A percentile compares a stretch with the other conserved stretches of the same genome.
Evolutionary conservation across 2,113 vertebrate species (phyloP).

Genomic region (Alectura lathami): DNA sequence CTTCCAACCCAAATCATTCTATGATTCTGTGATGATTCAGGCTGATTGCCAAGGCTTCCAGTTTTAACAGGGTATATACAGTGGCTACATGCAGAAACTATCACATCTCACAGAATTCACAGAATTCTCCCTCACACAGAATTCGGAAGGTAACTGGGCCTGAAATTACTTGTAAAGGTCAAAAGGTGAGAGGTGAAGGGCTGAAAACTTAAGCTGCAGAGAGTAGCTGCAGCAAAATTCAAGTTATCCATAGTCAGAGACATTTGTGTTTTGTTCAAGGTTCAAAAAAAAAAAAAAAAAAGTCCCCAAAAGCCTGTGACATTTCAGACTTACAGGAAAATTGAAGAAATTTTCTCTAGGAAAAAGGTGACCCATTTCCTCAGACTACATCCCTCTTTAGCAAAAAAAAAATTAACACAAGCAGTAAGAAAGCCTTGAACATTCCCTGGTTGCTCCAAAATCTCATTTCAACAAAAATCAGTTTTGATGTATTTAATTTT

Average conservation of each 20-base stretch:
- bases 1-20: too few relatives aligned
- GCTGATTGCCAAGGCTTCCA: background rate
- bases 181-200: background rate
- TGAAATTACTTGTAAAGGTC: background rate
- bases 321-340: conserved; percentile 50
- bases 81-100: background rate
- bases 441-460: conserved; percentile 40
- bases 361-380: conserved; percentile 70
- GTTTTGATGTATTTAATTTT: conserved; percentile 71
- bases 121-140: background rate
- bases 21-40: too few relatives aligned
- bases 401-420: background rate
- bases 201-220: background rate
- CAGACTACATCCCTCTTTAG: conserved; percentile 48
- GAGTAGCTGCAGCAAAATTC: background rate
- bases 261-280: conserved; percentile 4
- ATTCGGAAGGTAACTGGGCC: background rate
- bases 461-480: conserved; percentile 59
- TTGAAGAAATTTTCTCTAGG: conserved; percentile 55
- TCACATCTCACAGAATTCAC: background rate
- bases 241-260: conserved; percentile 18
- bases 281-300: background rate
- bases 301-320: conserved; percentile 9
- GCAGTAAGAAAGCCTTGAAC: conserved; percentile 54
- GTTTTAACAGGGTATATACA: background rate